Evolutionary conservation across 1,140 invertebrate species (phyloP).

Genomic region (Drosophila pruinosa): DNA sequence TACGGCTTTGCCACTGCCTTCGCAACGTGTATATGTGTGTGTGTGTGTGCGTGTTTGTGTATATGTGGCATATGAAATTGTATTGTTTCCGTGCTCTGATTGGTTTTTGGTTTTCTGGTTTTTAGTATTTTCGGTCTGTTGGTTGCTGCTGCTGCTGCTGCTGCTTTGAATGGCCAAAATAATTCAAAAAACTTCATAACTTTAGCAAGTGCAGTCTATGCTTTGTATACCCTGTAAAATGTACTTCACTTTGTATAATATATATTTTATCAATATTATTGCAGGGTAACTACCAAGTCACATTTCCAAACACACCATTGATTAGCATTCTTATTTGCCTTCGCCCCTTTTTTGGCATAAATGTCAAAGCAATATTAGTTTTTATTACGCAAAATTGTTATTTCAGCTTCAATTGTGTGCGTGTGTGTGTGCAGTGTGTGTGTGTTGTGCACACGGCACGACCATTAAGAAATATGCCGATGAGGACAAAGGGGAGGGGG

Average conservation of each 20-base stretch:
- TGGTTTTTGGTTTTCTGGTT: conserved; percentile 6
- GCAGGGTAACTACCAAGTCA: neutral
- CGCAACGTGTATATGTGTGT: neutral
- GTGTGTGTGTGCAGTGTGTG: no score
- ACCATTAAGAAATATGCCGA: neutral
- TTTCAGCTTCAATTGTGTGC: neutral
- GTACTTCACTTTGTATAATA: no score
- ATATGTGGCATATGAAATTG: neutral
- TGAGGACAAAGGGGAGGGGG: neutral
- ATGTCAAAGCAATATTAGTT: conserved; percentile 14
- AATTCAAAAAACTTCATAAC: conserved; percentile 5
- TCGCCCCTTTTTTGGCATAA: neutral
- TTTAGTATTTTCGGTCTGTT: neutral
- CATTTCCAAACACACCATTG: neutral
- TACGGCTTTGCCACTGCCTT: neutral
- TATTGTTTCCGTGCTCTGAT: neutral
- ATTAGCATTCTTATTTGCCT: neutral
- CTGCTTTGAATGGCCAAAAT: neutral
- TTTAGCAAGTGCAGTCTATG: neutral
- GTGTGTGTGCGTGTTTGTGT: neutral
- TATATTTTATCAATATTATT: no score
- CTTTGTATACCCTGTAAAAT: neutral
- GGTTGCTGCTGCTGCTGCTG: neutral
- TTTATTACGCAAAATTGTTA: conserved; percentile 1
- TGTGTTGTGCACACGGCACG: no score